These are phyloP conservation scores for Calyptommatus sinebrachiatus DNA, from an alignment of 2,113 vertebrate species.

Conservation along the genomic window DNA sequence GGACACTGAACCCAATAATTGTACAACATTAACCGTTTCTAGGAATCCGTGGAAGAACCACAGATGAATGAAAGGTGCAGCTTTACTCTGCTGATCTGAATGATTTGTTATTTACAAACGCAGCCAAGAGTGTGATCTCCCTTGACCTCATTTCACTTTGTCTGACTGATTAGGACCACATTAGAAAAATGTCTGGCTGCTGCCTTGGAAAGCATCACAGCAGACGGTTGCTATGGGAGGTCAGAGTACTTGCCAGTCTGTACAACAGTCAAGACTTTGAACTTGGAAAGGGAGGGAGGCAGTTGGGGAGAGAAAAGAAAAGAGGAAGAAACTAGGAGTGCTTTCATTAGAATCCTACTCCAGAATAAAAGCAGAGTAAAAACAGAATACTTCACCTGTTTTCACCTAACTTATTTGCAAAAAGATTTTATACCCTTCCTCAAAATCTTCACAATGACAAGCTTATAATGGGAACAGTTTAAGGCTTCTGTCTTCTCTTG, in stretches of 20 bases:
- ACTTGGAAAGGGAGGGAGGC: constrained; percentile 23
- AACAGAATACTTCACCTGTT: constrained; percentile 41
- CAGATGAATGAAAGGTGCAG: background rate
- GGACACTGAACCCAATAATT: background rate
- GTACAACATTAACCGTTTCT: background rate
- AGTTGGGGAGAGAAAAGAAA: background rate
- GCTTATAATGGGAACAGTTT: background rate
- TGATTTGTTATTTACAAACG: constrained; percentile 52
- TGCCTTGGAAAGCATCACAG: constrained; percentile 32
- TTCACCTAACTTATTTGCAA: constrained; percentile 26
- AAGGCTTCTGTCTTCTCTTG: too few relatives aligned
- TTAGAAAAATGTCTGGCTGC: constrained; percentile 42
- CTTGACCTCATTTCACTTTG: constrained; percentile 48
- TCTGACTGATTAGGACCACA: constrained; percentile 50
- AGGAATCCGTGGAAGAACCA: background rate
- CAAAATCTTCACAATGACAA: constrained; percentile 27
- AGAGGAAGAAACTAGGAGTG: background rate
- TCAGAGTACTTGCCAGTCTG: constrained; percentile 20
- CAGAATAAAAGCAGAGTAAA: constrained; percentile 39
- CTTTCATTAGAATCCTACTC: constrained; percentile 51
- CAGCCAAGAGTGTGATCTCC: constrained; percentile 37
- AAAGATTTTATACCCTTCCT: constrained; percentile 9
- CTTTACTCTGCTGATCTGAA: constrained; percentile 21
- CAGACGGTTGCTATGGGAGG: constrained; percentile 27
- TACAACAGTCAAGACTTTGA: constrained; percentile 33